Evolutionary conservation across 2,888 invertebrate species (phyloP), one percentile per base, ranked within the genome.

Genomic region (Orthonevra nobilis): DNA sequence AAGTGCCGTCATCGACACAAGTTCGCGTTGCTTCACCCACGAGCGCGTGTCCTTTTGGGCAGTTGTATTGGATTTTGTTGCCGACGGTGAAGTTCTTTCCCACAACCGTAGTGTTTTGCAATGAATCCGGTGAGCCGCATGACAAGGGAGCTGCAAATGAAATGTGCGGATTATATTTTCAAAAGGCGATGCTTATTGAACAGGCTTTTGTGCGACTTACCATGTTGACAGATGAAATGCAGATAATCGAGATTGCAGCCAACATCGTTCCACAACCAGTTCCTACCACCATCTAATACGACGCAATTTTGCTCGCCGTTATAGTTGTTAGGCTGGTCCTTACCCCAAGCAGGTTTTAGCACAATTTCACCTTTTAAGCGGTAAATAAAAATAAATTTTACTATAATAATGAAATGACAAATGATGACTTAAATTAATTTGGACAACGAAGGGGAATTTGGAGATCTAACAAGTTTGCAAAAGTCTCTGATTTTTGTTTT

Each of bases 271-370:
- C 97, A 97, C 0, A 94, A 90, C 97, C 97, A 97, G 74, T 93
- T 93, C 48, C 96, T 91, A 0, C 95, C 96, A 0, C 97, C 97
- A 86, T 97, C 97, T 82, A 97, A 90, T 9, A 97, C 96, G n/a
- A 94, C 96, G 89, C 97, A 97, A 87, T 97, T 97, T 87, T 97
- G 97, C 85, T 97, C 96, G 0, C 97, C 96, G 86, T 97, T 97
- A 90, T 97, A 97, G 87, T 97, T 97, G 88, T 97, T 97, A 0
- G 97, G 97, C 86, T 97, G 97, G 85, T 97, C 97, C 86, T 96
- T 95, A 52, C 96, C 97, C 97, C 97, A 97, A 0, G 95, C 91
- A 2, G 96, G 95, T 83, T 92, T 93, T 4, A 91, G 92, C 5
- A 96, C 94, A 56, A 93, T 89, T 83, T 95, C 94, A 44, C 95